Percentiles rank a stretch among this genome's conserved stretches.
Evolutionary conservation across 1,140 invertebrate genomes (phyloP).

Genomic region (Lepidotrigona ventralis): DNA sequence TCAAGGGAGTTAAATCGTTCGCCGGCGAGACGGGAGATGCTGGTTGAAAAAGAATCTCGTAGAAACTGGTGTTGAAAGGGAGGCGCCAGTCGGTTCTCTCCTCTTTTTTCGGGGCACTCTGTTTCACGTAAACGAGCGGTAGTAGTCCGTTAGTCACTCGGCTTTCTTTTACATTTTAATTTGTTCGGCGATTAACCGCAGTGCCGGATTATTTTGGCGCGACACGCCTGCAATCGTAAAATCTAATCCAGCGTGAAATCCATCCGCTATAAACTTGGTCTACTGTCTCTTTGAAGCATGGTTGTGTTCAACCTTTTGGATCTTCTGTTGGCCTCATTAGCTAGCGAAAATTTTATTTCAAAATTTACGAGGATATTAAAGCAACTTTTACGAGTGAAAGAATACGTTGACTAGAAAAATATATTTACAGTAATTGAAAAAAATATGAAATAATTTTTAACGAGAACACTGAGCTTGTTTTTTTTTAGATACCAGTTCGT

Average conservation of each 20-base stretch:
- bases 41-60: not conserved
- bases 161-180: slow-evolving; percentile 28
- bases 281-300: slow-evolving; percentile 55
- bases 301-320: not conserved
- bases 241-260: slow-evolving; percentile 49
- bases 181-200: slow-evolving; percentile 37
- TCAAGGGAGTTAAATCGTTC: not conserved
- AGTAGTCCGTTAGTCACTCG: not conserved
- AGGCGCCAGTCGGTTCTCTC: not conserved
- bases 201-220: slow-evolving; percentile 1
- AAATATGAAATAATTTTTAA: no score
- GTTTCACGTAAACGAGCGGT: not conserved
- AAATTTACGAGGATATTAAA: no score
- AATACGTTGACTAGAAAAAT: no score
- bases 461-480: no score
- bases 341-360: no score
- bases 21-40: not conserved
- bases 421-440: no score
- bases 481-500: no score
- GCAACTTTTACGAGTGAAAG: no score
- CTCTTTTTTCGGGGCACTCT: not conserved
- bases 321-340: no score
- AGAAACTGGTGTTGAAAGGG: not conserved
- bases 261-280: slow-evolving; percentile 47
- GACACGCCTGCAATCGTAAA: slow-evolving; percentile 38